Base-by-base conservation (phyloP, 2,888 invertebrate species). In the Allolobophora icterica region DNA sequence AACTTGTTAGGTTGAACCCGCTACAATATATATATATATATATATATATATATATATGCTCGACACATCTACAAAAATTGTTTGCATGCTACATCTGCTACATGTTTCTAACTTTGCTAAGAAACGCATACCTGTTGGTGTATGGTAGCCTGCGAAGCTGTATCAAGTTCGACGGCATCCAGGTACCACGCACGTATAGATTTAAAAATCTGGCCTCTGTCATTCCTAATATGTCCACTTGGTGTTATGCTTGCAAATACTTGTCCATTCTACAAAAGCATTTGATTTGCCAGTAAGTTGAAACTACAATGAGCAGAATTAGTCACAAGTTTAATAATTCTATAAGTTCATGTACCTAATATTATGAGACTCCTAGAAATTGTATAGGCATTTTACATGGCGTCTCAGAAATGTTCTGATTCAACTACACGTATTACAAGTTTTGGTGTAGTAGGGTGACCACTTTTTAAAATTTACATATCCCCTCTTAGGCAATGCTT, bases 201-300 rank as follows among this genome's bases (percentile, higher is more conserved):
- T 87, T 35, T 34, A 38, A 87, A 87, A 15, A 24, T 87, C 24
- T 34, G 34, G 34, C 87, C 87, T 24, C 30, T 34, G 15, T 87
- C 21, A 24, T 87, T 87, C 24, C 35, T 87, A 87, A 87, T 87
- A 33, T 38, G 34, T 35, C 87, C 87, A 87, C 38, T 24, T 87
- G 87, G 19, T 30, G 87, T 87, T 87, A 87, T 35, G 38, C 87
- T 87, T 87, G 87, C 87, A 87, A 38, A 35, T 19, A 87, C 38
- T 38, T 87, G 87, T 87, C 87, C 87, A 87, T 33, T 87, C 87
- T 87, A 87, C 38, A 87, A 87, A 87, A 35, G 35, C 1, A 35
- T n/a, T 71, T 71, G 71, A 71, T n/a, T 71, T 71, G n/a, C 71
- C n/a, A 71, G 71, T n/a, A 71, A 71, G n/a, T 71, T n/a, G 6